phyloP scores from a whole-genome alignment of 2,113 vertebrate species.

The Tetrao urogallus region DNA sequence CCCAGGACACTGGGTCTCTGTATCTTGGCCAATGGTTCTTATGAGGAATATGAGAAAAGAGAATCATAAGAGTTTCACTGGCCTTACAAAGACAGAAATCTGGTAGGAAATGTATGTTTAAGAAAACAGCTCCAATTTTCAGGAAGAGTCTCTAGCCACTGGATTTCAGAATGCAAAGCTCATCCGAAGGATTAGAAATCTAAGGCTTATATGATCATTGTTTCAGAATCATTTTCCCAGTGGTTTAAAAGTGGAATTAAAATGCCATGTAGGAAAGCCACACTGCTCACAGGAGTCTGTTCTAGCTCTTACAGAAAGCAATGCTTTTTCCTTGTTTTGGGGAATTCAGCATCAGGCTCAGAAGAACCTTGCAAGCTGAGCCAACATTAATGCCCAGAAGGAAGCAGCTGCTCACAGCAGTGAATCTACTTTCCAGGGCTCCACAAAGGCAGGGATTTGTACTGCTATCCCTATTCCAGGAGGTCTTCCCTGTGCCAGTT shows the following conservation, averaged over 20 bases:
- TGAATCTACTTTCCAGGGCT: neutral
- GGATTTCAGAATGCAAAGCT: neutral
- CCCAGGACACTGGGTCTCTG: no score
- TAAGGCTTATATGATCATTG: neutral
- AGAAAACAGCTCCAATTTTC: neutral
- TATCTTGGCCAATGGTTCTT: neutral
- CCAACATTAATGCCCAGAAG: neutral
- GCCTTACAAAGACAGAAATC: neutral
- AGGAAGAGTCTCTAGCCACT: neutral
- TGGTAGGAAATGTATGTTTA: neutral
- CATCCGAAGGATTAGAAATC: neutral
- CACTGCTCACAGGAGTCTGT: neutral
- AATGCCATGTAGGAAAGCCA: neutral
- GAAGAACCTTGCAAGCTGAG: neutral
- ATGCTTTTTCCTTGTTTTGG: neutral
- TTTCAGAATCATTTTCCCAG: neutral
- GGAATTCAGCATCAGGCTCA: neutral
- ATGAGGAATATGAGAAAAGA: neutral
- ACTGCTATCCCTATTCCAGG: neutral
- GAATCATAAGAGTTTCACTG: neutral
- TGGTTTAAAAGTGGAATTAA: slow-evolving; percentile 6
- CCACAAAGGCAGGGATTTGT: neutral
- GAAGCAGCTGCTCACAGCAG: neutral
- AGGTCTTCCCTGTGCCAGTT: neutral
- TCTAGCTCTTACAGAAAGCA: neutral